These are phyloP conservation scores for Bombus consobrinus DNA, from an alignment of 1,140 invertebrate genomes.

Conservation along the genomic window DNA sequence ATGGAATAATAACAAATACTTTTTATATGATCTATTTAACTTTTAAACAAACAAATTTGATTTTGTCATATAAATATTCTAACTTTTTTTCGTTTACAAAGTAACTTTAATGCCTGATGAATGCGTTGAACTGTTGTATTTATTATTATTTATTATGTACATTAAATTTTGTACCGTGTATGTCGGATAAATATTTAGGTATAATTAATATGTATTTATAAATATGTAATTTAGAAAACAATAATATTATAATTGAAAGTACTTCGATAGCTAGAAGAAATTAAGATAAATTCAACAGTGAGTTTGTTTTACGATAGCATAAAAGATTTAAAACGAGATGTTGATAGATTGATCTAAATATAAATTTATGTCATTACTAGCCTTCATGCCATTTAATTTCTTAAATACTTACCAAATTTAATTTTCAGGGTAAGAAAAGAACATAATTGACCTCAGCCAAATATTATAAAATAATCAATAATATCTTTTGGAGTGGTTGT, in stretches of 20 bases:
- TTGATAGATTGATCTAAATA: neutral
- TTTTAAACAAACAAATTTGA: too few relatives aligned
- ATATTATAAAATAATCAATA: neutral
- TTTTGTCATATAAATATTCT: too few relatives aligned
- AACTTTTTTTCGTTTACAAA: neutral
- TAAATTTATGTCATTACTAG: neutral
- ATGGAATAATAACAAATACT: neutral
- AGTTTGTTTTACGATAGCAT: constrained; percentile 1
- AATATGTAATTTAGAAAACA: neutral
- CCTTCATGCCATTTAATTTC: neutral
- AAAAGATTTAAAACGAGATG: neutral
- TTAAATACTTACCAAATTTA: neutral
- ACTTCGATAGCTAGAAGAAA: neutral
- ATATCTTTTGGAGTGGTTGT: neutral
- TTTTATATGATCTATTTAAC: too few relatives aligned
- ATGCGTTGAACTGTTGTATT: neutral
- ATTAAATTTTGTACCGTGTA: neutral
- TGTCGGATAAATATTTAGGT: neutral
- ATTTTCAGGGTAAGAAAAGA: neutral
- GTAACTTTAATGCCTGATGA: neutral
- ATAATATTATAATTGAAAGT: neutral
- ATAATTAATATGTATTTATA: neutral
- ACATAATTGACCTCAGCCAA: neutral
- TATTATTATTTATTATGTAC: neutral
- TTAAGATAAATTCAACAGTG: neutral